Base-by-base conservation (phyloP, 1,140 invertebrate species). In the Panonychus citri region DNA sequence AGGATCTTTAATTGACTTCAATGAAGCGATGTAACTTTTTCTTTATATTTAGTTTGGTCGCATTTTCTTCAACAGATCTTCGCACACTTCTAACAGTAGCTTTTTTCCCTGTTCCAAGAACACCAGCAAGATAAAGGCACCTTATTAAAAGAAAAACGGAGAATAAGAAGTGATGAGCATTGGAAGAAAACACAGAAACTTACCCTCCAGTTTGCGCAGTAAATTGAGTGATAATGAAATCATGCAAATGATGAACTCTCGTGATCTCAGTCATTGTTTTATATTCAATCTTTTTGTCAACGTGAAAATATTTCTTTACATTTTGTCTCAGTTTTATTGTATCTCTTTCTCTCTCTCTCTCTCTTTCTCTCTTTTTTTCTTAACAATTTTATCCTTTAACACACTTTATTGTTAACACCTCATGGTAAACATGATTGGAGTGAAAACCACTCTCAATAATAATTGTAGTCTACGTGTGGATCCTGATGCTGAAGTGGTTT, bases 91-190 rank as follows among this genome's bases (percentile, higher is more conserved):
- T 81, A 1, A 96, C 87, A 7, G 93, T 97, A 1, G 91, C 88
- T 7, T 94, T 98, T 76, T 98, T 99, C 0, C 94, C 94, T 1
- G 93, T 97, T 0, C 94, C 94, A 25, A 94, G 94, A 3, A 97
- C 89, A 8, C 94, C 94, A 61, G 87, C 93, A 62, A 98, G 85
- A 67, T 96, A 97, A 79, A 96, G 90, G 66, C 87, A 94, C 1
- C 84, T 81, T 15, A 27, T 21, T 15, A 25, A n/a, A n/a, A 13
- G 12, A 51, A 51, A 2, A 24, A n/a, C 7, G 5, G 30, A 34
- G 30, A 34, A 34, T 7, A 46, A 46, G 3, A 46, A 46, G n/a
- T n/a, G 19, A 40, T 49, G 8, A 49, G 13, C 24, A 2, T 24
- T 19, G 3, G 13, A 10, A 7, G 24, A 50, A 50, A 25, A 17